Percentiles rank a stretch among this genome's conserved stretches.
Conservation (phyloP, 2,888 invertebrate genomes). For the Ornithoptera priamus region DNA sequence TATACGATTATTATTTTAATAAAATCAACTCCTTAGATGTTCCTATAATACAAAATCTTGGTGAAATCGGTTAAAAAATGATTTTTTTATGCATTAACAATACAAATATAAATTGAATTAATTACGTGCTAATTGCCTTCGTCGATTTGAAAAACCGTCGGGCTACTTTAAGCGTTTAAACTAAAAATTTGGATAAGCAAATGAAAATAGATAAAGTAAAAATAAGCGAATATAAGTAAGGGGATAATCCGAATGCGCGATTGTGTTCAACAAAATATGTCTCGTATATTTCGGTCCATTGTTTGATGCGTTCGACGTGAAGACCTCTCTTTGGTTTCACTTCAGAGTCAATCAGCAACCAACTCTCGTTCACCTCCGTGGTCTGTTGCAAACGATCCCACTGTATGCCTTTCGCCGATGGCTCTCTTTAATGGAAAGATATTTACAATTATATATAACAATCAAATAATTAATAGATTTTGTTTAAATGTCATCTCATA, state of each 20-base stretch:
- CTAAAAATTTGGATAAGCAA: slow-evolving; percentile 24
- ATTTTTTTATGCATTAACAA: no score
- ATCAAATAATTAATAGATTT: not conserved
- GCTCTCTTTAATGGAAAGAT: slow-evolving; percentile 45
- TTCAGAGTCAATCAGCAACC: slow-evolving; percentile 48
- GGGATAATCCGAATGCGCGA: slow-evolving; percentile 29
- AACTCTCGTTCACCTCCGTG: slow-evolving; percentile 45
- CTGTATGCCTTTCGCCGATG: slow-evolving; percentile 40
- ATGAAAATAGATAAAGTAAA: slow-evolving; percentile 24
- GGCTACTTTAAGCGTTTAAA: not conserved
- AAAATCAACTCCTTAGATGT: not conserved
- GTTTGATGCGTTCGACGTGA: slow-evolving; percentile 47
- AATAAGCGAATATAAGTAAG: slow-evolving; percentile 28
- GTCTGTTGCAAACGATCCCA: slow-evolving; percentile 47
- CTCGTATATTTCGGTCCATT: slow-evolving; percentile 61
- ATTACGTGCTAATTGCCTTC: not conserved
- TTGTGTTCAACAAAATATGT: slow-evolving; percentile 55
- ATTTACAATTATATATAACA: not conserved
- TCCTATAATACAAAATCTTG: not conserved
- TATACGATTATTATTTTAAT: not conserved
- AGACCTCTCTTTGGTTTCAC: slow-evolving; percentile 41
- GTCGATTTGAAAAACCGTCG: not conserved
- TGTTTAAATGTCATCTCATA: not conserved
- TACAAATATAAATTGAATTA: not conserved
- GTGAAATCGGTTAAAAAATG: not conserved